Conservation (phyloP, 1,140 invertebrate genomes). For the Polyergus mexicanus region DNA sequence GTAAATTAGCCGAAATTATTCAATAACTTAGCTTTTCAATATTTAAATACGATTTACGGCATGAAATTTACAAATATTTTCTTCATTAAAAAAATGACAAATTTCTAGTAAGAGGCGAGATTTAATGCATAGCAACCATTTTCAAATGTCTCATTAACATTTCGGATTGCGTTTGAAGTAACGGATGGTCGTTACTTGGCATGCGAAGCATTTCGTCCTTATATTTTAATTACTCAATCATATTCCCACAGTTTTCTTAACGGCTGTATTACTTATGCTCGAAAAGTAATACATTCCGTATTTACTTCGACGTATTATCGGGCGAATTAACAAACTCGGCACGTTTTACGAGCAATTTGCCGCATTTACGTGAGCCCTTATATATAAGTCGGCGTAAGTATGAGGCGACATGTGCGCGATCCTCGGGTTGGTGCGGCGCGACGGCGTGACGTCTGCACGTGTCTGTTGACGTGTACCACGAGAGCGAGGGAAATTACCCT, state of each 20-base stretch:
- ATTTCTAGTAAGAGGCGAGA: neutral
- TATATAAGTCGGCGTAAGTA: constrained; percentile 70
- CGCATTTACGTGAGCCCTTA: constrained; percentile 72
- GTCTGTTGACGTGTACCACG: constrained; percentile 25
- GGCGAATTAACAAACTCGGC: constrained; percentile 72
- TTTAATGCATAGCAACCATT: constrained; percentile 6
- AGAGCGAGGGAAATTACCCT: constrained; percentile 59
- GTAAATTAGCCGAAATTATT: neutral
- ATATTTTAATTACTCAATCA: constrained; percentile 18
- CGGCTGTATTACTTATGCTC: constrained; percentile 58
- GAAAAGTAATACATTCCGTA: constrained; percentile 64
- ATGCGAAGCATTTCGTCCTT: neutral
- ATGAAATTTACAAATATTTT: neutral
- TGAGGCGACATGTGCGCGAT: constrained; percentile 65
- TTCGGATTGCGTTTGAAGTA: neutral
- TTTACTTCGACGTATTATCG: constrained; percentile 72
- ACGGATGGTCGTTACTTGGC: neutral
- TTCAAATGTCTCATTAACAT: constrained; percentile 17
- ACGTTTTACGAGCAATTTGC: constrained; percentile 78
- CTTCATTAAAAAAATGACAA: constrained; percentile 17
- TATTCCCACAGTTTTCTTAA: constrained; percentile 28
- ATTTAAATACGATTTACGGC: neutral
- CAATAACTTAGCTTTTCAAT: neutral
- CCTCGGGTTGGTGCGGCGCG: constrained; percentile 8
- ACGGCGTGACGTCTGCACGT: constrained; percentile 65